These are phyloP conservation scores for Upupa epops DNA, from an alignment of 2,113 vertebrate genomes.

Conservation along the genomic window DNA sequence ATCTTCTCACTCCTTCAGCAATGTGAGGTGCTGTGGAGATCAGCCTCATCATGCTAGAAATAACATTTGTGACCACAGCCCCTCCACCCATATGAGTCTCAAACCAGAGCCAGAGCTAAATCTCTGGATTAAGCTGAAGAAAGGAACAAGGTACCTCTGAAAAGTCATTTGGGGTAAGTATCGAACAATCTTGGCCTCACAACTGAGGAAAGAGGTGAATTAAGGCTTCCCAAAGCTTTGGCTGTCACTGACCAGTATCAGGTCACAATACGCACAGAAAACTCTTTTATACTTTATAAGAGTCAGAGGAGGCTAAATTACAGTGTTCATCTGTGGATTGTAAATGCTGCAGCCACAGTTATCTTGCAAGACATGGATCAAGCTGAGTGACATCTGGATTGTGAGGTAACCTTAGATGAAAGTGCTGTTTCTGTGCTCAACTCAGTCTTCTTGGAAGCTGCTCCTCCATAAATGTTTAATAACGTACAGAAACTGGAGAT, in stretches of 20 bases:
- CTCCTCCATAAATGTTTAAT: constrained; percentile 23
- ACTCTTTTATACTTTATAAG: background rate
- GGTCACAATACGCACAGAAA: background rate
- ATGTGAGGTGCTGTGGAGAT: background rate
- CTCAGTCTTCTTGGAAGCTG: background rate
- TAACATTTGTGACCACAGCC: rapidly evolving
- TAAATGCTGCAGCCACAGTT: background rate
- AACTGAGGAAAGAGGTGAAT: background rate
- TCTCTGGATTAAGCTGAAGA: background rate
- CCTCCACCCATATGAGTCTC: background rate
- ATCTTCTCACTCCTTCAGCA: background rate
- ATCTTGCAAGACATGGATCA: background rate
- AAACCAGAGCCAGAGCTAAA: background rate
- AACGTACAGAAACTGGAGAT: background rate
- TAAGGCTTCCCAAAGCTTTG: background rate
- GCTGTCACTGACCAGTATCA: background rate
- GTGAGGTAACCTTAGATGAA: constrained; percentile 3
- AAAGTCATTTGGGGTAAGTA: background rate
- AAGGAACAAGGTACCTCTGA: background rate
- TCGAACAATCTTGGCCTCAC: background rate
- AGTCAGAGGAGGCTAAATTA: background rate
- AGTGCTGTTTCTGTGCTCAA: background rate
- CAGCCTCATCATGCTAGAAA: background rate
- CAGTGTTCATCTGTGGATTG: background rate
- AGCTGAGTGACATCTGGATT: background rate